Conservation (phyloP, 2,888 invertebrate species). For the Linyphia triangularis region DNA sequence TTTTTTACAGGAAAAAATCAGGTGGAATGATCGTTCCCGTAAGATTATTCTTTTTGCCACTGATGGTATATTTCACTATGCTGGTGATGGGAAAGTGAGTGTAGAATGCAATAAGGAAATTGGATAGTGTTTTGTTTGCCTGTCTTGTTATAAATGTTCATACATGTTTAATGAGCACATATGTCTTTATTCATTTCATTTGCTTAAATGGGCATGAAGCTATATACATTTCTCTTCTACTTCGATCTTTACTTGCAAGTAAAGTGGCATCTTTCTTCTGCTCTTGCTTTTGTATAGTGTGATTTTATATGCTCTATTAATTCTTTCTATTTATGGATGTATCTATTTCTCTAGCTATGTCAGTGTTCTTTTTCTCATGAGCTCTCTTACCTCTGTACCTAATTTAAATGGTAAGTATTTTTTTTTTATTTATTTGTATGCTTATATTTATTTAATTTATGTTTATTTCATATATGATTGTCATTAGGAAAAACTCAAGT, state of each 20-base stretch:
- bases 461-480: too few species aligned
- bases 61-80: constrained; percentile 99
- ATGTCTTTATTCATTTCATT: neutral
- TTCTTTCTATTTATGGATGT: constrained; percentile 24
- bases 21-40: constrained; percentile 96
- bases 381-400: constrained; percentile 58
- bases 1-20: constrained; percentile 86
- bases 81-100: constrained; percentile 92
- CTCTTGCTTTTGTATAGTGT: constrained; percentile 12
- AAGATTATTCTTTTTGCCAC: constrained; percentile 98
- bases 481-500: too few species aligned
- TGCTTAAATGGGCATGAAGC: constrained; percentile 19
- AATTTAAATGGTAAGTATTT: constrained; percentile 26
- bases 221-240: neutral
- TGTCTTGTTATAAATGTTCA: neutral
- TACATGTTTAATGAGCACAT: too few species aligned
- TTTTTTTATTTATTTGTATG: neutral
- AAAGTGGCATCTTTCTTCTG: constrained; percentile 6
- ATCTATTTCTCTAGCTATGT: constrained; percentile 65
- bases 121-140: neutral
- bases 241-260: constrained; percentile 13
- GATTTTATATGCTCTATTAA: constrained; percentile 8
- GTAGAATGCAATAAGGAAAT: neutral
- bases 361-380: constrained; percentile 60
- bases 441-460: neutral